Conservation (phyloP, 2,888 invertebrate species). For the Laothoe populi region DNA sequence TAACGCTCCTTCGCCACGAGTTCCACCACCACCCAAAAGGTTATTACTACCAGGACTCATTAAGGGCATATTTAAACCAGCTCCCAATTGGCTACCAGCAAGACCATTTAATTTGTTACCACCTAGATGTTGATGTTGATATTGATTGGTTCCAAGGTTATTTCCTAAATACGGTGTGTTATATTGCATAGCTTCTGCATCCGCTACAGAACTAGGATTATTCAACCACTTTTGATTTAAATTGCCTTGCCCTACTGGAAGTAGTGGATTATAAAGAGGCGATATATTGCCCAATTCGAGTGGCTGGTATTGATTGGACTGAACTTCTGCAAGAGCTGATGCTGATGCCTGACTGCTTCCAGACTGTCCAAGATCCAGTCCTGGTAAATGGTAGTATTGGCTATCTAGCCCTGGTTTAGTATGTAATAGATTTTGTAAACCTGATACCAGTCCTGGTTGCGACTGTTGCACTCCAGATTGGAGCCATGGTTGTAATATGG, state of each 20-base stretch:
- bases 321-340: constrained; percentile 27
- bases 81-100: not conserved
- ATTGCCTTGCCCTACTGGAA: not conserved
- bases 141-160: not conserved
- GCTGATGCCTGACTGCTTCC: constrained; percentile 27
- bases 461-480: not conserved
- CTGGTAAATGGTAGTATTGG: constrained; percentile 6
- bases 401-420: not conserved
- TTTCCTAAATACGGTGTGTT: not conserved
- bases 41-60: not conserved
- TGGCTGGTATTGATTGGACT: constrained; percentile 1
- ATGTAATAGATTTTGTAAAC: not conserved
- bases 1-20: not conserved
- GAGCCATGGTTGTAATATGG: not conserved
- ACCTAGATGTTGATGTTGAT: not conserved
- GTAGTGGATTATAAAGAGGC: not conserved
- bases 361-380: not conserved
- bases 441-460: not conserved
- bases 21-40: not conserved
- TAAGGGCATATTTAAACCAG: constrained; percentile 9
- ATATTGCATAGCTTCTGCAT: not conserved
- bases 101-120: not conserved
- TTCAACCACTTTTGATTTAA: not conserved
- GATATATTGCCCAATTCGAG: not conserved
- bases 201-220: not conserved